Evolutionary conservation across 2,888 invertebrate species (phyloP).

Genomic region (Boloria selene): DNA sequence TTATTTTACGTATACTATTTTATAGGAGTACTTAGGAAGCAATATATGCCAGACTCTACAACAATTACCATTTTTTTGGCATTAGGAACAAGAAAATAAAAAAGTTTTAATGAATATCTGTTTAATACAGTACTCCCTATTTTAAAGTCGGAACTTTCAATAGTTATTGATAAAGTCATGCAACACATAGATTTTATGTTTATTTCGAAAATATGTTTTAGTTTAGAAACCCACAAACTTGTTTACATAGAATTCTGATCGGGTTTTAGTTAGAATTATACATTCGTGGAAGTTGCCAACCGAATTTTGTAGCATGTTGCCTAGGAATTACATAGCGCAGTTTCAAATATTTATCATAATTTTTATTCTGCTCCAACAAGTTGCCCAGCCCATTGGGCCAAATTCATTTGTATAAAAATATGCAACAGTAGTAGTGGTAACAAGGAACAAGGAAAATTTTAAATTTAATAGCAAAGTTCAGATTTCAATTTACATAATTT

Average conservation of each 20-base stretch:
- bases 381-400: constrained; percentile 37
- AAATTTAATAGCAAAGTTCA: constrained; percentile 3
- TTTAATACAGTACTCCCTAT: constrained; percentile 51
- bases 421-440: constrained; percentile 12
- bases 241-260: constrained; percentile 76
- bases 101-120: constrained; percentile 50
- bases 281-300: constrained; percentile 68
- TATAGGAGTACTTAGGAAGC: too few relatives aligned
- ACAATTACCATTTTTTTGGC: constrained; percentile 13
- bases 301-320: constrained; percentile 49
- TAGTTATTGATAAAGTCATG: constrained; percentile 69
- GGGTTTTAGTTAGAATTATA: constrained; percentile 72
- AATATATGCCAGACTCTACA: background rate
- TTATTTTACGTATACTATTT: too few relatives aligned
- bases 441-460: constrained; percentile 4
- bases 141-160: constrained; percentile 53
- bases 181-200: constrained; percentile 70
- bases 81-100: constrained; percentile 36
- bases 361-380: constrained; percentile 44
- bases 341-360: constrained; percentile 45
- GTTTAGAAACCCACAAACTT: constrained; percentile 66
- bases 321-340: constrained; percentile 39
- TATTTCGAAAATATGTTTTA: constrained; percentile 67
- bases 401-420: constrained; percentile 29
- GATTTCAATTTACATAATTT: constrained; percentile 16